These are phyloP conservation scores for Carapus acus DNA, from an alignment of 2,797 vertebrate species.

Conservation along the genomic window DNA sequence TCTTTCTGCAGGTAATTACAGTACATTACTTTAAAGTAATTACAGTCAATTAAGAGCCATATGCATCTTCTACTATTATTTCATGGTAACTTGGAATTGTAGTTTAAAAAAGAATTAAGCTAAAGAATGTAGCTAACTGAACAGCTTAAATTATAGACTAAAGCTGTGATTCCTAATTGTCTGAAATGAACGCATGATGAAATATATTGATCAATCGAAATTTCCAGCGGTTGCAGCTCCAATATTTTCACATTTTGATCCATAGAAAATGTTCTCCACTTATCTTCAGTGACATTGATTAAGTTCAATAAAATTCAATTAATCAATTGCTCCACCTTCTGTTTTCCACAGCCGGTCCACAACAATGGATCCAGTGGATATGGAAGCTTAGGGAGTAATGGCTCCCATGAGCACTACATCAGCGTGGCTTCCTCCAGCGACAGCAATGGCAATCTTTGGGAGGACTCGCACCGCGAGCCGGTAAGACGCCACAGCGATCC, in stretches of 20 bases:
- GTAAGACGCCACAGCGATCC: constrained; percentile 58
- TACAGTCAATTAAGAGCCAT: no score
- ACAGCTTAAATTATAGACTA: no score
- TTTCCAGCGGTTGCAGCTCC: no score
- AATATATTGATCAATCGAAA: no score
- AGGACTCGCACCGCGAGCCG: constrained; percentile 74
- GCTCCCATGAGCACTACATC: constrained; percentile 83
- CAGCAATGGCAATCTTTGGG: constrained; percentile 78
- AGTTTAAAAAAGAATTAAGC: no score
- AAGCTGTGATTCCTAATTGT: no score
- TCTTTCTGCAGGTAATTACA: constrained; percentile 81
- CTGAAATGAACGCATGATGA: no score
- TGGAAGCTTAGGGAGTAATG: constrained; percentile 82
- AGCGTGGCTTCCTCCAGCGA: constrained; percentile 83
- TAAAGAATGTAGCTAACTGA: no score
- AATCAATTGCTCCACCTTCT: constrained; percentile 4
- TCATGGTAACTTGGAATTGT: no score
- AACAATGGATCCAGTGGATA: constrained; percentile 84
- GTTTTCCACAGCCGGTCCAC: constrained; percentile 75
- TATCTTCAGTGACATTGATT: no score
- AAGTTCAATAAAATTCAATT: not conserved
- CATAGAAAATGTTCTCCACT: not conserved
- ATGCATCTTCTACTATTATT: no score
- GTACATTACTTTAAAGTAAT: not conserved
- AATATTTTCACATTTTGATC: no score